A percentile compares a stretch with the other conserved stretches of the same genome.
Evolutionary conservation across 2,113 vertebrate species (phyloP).

Genomic region (Salvelinus sp.): DNA sequence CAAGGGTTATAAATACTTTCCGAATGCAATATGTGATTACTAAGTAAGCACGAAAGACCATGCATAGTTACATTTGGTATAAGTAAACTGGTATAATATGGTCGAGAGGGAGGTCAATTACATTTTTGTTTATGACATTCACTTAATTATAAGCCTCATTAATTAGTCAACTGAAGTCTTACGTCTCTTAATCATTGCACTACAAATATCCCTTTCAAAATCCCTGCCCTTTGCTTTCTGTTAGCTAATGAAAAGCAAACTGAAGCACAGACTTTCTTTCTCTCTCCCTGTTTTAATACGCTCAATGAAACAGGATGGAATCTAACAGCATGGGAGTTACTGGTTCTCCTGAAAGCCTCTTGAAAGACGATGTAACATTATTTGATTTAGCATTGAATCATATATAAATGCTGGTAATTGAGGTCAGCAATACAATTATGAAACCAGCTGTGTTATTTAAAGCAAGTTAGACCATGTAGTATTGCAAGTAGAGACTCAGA

Average conservation of each 20-base stretch:
- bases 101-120: not conserved
- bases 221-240: not conserved
- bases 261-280: not conserved
- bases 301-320: too few relatives aligned
- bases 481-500: too few relatives aligned
- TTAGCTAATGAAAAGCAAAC: slow-evolving; percentile 3
- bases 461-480: too few relatives aligned
- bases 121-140: slow-evolving; percentile 20
- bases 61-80: not conserved
- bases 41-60: not conserved
- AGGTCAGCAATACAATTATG: too few relatives aligned
- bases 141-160: slow-evolving; percentile 53
- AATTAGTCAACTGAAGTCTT: slow-evolving; percentile 23
- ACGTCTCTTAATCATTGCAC: slow-evolving; percentile 26
- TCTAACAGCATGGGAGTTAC: too few relatives aligned
- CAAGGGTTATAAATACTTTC: too few relatives aligned
- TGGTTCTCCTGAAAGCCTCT: too few relatives aligned
- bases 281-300: too few relatives aligned
- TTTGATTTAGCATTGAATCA: too few relatives aligned
- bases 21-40: not conserved
- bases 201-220: slow-evolving; percentile 7
- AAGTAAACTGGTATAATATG: not conserved
- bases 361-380: too few relatives aligned
- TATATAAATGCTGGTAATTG: too few relatives aligned
- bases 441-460: too few relatives aligned